Evolutionary conservation across 2,888 invertebrate species (phyloP), one percentile per base, ranked within the genome.

Genomic region (Tipula confusa): DNA sequence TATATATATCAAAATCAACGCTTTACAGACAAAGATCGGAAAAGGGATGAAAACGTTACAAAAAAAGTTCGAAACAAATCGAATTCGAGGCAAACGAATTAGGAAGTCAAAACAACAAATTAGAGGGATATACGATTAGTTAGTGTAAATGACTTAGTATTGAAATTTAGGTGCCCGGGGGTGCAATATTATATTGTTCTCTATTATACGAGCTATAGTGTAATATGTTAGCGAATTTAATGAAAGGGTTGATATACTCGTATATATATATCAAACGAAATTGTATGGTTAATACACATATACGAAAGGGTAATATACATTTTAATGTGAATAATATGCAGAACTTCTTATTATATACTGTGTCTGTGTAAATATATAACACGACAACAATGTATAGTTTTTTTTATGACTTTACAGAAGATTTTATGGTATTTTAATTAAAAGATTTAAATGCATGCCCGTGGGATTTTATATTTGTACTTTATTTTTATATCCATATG

Each of bases 61-160:
- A 64, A 24, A 64, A 64, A 64, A 64, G 24, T 64, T 64, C 64
- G 64, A 64, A 64, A 64, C 64, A 64, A 64, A 64, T 64, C 64
- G 64, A 64, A 64, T 64, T 64, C 64, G 64, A 64, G 64, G 64
- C 64, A 13, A 24, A 24, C 7, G 64, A 64, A 64, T 64, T 64
- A 64, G 64, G 64, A 64, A 64, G 64, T 64, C 64, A 64, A 64
- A 64, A 64, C 64, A 64, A 64, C 64, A 64, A 64, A 64, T 64
- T 64, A 64, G 64, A 64, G 64, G 64, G 64, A 64, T 64, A 64
- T 24, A 64, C 64, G 64, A 64, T 64, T 64, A 64, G 64, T 64
- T 64, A 64, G 64, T 64, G 64, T 64, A 64, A 64, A 64, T 64
- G 64, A 64, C 24, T 64, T 64, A 24, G 64, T 64, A 64, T 64